Conservation (phyloP, 2,113 vertebrate genomes). For the Mormyrus lacerda region DNA sequence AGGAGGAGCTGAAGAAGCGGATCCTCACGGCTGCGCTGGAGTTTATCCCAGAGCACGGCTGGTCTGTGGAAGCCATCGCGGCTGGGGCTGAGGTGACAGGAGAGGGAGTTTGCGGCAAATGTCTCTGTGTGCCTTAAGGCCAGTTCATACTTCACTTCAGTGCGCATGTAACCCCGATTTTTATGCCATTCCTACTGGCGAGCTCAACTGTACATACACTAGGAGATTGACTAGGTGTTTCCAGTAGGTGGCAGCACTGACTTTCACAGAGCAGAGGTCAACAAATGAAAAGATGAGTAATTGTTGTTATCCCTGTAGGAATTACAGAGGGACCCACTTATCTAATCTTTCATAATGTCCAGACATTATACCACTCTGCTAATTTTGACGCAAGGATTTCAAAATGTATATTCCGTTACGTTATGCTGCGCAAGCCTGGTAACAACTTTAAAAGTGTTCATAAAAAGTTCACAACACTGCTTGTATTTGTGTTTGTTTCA, state of each 20-base stretch:
- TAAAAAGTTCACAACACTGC: background rate
- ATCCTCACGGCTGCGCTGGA: conserved; percentile 79
- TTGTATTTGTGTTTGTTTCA: background rate
- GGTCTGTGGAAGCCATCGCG: conserved; percentile 87
- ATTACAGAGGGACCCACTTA: background rate
- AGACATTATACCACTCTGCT: background rate
- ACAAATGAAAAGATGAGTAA: background rate
- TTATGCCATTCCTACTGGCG: background rate
- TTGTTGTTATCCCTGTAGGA: background rate
- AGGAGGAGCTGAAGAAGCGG: conserved; percentile 82
- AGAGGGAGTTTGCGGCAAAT: background rate
- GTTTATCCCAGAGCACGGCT: conserved; percentile 82
- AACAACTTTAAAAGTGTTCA: background rate
- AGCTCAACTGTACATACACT: background rate
- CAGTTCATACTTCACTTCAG: background rate
- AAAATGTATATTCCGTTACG: background rate
- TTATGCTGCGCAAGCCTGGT: background rate
- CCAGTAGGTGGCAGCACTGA: background rate
- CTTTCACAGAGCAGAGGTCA: background rate
- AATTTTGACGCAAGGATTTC: background rate
- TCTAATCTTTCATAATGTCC: background rate
- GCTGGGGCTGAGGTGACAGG: conserved; percentile 78
- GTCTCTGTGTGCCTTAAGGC: background rate
- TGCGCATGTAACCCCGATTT: background rate
- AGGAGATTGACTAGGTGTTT: background rate